Evolutionary conservation across 2,113 vertebrate species (phyloP), one percentile per base, ranked within the genome.

Genomic region (Oreamnos americanus): DNA sequence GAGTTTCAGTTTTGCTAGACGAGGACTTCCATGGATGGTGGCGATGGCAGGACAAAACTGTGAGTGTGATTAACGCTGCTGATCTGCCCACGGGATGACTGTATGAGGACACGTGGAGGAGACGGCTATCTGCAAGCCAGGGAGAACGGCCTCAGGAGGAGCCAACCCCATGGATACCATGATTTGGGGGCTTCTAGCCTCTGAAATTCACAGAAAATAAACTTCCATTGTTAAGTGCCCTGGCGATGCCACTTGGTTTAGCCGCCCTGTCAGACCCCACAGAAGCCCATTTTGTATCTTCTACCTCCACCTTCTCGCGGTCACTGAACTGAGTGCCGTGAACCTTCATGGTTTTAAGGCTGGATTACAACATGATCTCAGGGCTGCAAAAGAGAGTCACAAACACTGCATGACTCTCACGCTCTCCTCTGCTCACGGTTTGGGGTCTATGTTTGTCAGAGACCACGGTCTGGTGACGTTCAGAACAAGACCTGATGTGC

Each of bases 221-320:
- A 10, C 23, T 1, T 71, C 3, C 58, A 5, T 4, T 8, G 9
- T 49, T 11, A 51, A n/a, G 5, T 13, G 2, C 12, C 45, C 9
- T 0, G 12, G 49, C 4, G 3, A 28, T 6, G 26, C 53, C 26
- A 23, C 19, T 71, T 25, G 11, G 15, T 4, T 9, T 8, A 4
- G 64, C 0, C 2, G 3, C 49, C 36, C 64, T 1, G 2, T 26
- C 0, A 2, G 45, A 58, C 39, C 4, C 53, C 26, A 5, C 11
- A 4, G 53, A 1, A 45, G 16, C 4, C 6, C 19, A 16, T 11
- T 30, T 43, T 11, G 19, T 33, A 12, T 39, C 19, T 28, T 78
- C 16, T 47, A 0, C 4, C 11, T 74, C 19, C 21, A 16, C 16
- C 9, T 0, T 26, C 2, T 45, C 19, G 0, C 6, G 11, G n/a